Percentiles rank a stretch among this genome's conserved stretches.
These are phyloP conservation scores for Enteromius trimaculatus DNA, from an alignment of 2,797 vertebrate species.

Conservation along the genomic window DNA sequence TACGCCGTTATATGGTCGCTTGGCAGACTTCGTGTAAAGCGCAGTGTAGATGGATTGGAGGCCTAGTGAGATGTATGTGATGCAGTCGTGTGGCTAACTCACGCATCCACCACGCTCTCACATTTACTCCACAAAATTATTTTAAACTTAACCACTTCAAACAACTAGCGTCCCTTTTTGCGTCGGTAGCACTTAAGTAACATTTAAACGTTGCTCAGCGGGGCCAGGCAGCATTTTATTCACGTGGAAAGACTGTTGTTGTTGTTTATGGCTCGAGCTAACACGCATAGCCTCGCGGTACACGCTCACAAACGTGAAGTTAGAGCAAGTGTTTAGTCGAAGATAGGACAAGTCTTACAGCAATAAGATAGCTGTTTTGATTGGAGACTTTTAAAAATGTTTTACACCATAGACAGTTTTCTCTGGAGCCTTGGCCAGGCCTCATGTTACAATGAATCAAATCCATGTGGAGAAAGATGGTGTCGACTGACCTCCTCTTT, in stretches of 20 bases:
- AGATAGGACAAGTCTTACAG: neutral
- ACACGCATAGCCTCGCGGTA: conserved; percentile 21
- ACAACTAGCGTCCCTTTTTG: neutral
- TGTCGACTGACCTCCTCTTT: conserved; percentile 51
- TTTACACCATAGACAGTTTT: neutral
- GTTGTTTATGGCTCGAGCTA: conserved; percentile 28
- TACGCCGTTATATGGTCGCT: neutral
- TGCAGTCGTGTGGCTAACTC: conserved; percentile 37
- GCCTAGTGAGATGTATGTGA: conserved; percentile 20
- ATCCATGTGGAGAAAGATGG: conserved; percentile 51
- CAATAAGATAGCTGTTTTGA: neutral
- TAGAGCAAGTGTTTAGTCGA: neutral
- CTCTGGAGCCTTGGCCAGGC: neutral
- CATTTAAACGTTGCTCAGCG: neutral
- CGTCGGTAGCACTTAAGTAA: neutral
- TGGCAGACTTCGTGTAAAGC: neutral
- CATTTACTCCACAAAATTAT: neutral
- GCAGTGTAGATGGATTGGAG: neutral
- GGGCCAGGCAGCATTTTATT: neutral
- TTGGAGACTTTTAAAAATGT: neutral
- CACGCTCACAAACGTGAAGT: conserved; percentile 10
- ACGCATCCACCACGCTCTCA: neutral
- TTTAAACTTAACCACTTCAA: neutral
- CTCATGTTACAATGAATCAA: conserved; percentile 45
- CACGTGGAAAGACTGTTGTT: conserved; percentile 8